A percentile compares a stretch with the other conserved stretches of the same genome.
phyloP scores from a whole-genome alignment of 92 coral and sea anemone genomes.

The Plumapathes pennacea region DNA sequence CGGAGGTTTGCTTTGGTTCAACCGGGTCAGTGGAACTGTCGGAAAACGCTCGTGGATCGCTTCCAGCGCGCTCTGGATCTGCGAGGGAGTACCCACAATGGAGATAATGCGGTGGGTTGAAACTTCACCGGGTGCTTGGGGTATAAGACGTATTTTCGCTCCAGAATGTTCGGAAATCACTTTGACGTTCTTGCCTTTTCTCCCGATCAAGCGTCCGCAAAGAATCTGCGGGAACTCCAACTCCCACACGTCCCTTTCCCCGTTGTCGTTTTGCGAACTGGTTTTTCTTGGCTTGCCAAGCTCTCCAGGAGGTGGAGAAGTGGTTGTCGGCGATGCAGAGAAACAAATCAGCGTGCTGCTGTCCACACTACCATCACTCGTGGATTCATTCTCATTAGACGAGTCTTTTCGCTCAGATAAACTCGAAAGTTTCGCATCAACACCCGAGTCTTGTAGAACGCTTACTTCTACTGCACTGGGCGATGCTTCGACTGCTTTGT shows the following conservation, averaged over 20 bases:
- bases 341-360: constrained; percentile 63
- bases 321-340: constrained; percentile 43
- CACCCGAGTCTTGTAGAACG: constrained; percentile 64
- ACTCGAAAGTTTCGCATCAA: constrained; percentile 55
- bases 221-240: constrained; percentile 94
- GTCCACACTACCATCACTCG: constrained; percentile 79
- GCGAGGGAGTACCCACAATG: constrained; percentile 75
- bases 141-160: constrained; percentile 92
- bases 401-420: constrained; percentile 62
- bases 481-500: not conserved
- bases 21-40: constrained; percentile 73
- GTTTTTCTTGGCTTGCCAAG: constrained; percentile 44
- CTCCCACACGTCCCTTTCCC: constrained; percentile 89
- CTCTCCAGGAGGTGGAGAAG: constrained; percentile 36
- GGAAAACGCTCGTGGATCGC: constrained; percentile 90
- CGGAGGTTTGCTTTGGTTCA: constrained; percentile 43
- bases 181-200: constrained; percentile 92
- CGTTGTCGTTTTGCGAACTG: constrained; percentile 16
- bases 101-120: constrained; percentile 93
- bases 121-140: constrained; percentile 88
- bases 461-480: too few relatives aligned
- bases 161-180: constrained; percentile 87
- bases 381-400: constrained; percentile 67
- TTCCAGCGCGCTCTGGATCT: constrained; percentile 75
- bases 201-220: constrained; percentile 94